phyloP scores from a whole-genome alignment of 1,140 invertebrate species.

The Sycophaga agraensis region DNA sequence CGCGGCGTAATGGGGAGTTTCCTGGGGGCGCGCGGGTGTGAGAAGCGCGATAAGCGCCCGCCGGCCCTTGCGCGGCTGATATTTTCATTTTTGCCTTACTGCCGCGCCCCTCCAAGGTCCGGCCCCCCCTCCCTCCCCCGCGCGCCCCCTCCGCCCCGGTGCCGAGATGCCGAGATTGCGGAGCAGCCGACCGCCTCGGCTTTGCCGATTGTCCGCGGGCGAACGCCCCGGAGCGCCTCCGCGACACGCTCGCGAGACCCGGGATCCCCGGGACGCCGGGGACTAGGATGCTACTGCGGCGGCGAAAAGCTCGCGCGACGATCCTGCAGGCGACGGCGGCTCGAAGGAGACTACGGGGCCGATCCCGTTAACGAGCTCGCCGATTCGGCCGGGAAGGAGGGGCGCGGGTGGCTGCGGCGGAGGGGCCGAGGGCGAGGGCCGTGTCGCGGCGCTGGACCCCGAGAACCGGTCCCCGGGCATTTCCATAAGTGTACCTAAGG shows the following conservation, averaged over 20 bases:
- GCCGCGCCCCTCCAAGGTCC: background rate
- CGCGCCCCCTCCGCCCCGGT: too few relatives aligned
- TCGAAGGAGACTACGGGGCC: background rate
- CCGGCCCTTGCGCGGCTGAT: background rate
- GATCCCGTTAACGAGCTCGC: background rate
- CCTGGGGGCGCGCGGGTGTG: background rate
- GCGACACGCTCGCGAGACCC: background rate
- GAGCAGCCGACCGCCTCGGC: background rate
- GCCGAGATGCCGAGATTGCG: background rate
- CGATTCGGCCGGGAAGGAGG: background rate
- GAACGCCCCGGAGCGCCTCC: background rate
- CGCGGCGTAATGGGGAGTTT: constrained; percentile 3
- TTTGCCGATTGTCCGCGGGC: too few relatives aligned
- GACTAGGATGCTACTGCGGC: too few relatives aligned
- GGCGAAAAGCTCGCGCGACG: background rate
- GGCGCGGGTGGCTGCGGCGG: background rate
- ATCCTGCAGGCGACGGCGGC: too few relatives aligned
- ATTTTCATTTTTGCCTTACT: constrained; percentile 5
- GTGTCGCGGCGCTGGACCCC: background rate
- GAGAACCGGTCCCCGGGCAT: constrained; percentile 28
- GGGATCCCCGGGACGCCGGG: too few relatives aligned
- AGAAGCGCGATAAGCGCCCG: background rate
- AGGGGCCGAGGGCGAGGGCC: too few relatives aligned
- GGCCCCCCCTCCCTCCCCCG: too few relatives aligned
- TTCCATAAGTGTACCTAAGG: constrained; percentile 19